Percentiles rank a stretch among this genome's conserved stretches.
Conservation (phyloP, 2,888 invertebrate genomes). For the Aleiodes testaceus region DNA sequence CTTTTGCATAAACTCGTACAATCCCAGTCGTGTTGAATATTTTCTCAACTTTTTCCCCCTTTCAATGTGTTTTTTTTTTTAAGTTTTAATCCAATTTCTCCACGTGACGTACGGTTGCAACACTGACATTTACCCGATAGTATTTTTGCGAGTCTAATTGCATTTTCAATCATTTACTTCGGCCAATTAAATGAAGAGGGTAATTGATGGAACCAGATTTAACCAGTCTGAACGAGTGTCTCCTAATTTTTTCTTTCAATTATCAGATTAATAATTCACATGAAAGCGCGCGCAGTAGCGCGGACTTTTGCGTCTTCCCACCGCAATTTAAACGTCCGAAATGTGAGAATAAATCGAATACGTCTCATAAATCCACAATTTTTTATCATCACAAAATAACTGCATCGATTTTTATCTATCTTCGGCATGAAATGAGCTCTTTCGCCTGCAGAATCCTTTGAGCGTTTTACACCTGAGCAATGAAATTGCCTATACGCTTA, state of each 20-base stretch:
- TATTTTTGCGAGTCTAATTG: too few species aligned
- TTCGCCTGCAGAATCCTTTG: constrained; percentile 1
- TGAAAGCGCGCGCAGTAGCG: too few species aligned
- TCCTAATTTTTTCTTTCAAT: too few species aligned
- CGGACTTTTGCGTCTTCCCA: too few species aligned
- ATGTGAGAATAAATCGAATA: background rate
- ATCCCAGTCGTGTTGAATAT: constrained; percentile 13
- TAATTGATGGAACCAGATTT: too few species aligned
- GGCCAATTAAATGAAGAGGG: too few species aligned
- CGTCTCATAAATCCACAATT: background rate
- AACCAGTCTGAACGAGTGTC: too few species aligned
- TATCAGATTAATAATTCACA: too few species aligned
- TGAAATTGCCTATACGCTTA: constrained; percentile 40
- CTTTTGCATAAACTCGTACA: constrained; percentile 32
- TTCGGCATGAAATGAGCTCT: constrained; percentile 19
- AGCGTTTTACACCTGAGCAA: constrained; percentile 32
- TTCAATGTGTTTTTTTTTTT: background rate
- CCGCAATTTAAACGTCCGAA: too few species aligned
- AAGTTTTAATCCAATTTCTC: constrained; percentile 6
- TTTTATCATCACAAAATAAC: background rate
- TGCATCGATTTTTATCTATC: constrained; percentile 7
- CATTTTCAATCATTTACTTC: too few species aligned
- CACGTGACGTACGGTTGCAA: background rate
- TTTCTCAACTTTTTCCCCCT: background rate
- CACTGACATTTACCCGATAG: background rate